A percentile compares a stretch with the other conserved stretches of the same genome.
Conservation (phyloP, 2,113 vertebrate species). For the Callithrix jacchus region DNA sequence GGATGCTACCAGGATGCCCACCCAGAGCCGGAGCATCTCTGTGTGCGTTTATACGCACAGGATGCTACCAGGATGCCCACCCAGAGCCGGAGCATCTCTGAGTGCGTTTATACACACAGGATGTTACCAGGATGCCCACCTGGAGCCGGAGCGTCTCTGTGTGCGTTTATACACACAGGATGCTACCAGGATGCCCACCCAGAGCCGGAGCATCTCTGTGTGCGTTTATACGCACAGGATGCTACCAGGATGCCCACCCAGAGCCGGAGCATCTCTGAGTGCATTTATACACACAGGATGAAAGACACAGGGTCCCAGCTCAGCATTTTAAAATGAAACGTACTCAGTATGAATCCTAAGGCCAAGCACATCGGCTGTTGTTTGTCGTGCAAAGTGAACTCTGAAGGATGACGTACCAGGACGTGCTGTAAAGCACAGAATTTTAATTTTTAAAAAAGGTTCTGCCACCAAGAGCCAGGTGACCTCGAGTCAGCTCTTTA, state of each 20-base stretch:
- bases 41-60: neutral
- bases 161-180: neutral
- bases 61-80: too few relatives aligned
- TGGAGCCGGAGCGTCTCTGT: accelerated
- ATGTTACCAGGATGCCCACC: neutral
- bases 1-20: neutral
- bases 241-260: too few relatives aligned
- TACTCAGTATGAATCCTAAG: neutral
- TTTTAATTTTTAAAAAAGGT: neutral
- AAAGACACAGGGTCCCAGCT: neutral
- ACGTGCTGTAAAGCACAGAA: neutral
- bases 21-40: accelerated
- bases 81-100: too few relatives aligned
- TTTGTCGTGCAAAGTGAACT: neutral
- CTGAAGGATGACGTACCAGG: neutral
- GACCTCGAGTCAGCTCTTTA: neutral
- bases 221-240: neutral
- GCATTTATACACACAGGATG: neutral
- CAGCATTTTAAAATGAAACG: neutral
- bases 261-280: too few relatives aligned
- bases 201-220: accelerated
- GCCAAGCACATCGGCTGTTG: neutral
- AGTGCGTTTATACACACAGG: neutral
- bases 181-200: neutral
- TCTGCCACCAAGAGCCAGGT: neutral